These are phyloP conservation scores for Lasioglossum zephyrum DNA, from an alignment of 2,888 invertebrate genomes.

Conservation along the genomic window DNA sequence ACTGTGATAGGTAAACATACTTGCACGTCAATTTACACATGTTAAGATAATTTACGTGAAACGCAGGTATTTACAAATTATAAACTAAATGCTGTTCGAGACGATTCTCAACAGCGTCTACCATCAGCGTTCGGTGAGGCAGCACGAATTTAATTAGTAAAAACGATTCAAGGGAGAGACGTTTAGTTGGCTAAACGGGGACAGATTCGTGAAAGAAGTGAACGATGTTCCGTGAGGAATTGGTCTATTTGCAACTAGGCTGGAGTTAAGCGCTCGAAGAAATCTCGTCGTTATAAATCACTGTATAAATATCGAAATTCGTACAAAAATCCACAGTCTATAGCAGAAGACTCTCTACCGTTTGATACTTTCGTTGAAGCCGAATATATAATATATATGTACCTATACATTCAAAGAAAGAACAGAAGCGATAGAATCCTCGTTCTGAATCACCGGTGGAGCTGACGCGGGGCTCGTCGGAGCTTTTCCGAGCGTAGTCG, in stretches of 20 bases:
- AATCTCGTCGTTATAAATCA: background rate
- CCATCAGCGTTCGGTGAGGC: background rate
- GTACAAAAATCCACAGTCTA: slow-evolving; percentile 11
- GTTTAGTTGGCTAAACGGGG: background rate
- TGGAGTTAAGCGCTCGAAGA: background rate
- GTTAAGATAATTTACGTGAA: background rate
- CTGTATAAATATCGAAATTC: background rate
- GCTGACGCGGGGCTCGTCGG: background rate
- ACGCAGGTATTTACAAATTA: slow-evolving; percentile 6
- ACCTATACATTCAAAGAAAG: background rate
- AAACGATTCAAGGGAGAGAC: background rate
- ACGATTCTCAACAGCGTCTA: background rate
- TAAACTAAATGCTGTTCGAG: background rate
- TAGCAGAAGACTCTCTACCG: background rate
- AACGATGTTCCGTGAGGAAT: background rate
- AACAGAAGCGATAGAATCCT: background rate
- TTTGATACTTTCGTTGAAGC: background rate
- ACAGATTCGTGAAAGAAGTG: background rate
- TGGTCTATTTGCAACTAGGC: background rate
- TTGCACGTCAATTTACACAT: background rate
- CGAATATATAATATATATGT: background rate
- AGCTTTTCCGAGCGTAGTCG: background rate
- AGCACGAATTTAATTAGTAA: background rate
- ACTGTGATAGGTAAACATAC: background rate
- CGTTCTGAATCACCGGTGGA: background rate